These are phyloP conservation scores for Agrotis puta DNA, from an alignment of 2,888 invertebrate genomes.

Conservation along the genomic window DNA sequence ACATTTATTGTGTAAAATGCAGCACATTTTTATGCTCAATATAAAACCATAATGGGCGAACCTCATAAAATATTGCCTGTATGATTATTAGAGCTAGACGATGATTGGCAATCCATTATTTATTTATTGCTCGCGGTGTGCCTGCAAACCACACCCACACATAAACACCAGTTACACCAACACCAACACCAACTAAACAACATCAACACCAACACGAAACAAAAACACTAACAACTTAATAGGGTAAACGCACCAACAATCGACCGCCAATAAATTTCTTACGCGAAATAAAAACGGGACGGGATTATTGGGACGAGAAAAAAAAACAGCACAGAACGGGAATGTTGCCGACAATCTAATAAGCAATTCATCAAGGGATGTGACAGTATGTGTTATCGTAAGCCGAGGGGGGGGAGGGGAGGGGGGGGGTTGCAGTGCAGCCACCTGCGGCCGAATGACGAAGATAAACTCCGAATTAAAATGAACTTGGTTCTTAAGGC, in stretches of 20 bases:
- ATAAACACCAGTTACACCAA: conserved; percentile 21
- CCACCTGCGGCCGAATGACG: conserved; percentile 83
- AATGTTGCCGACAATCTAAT: conserved; percentile 84
- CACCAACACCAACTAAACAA: conserved; percentile 10
- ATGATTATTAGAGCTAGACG: conserved; percentile 49
- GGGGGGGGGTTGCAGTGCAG: conserved; percentile 67
- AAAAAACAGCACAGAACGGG: conserved; percentile 79
- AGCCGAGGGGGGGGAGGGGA: conserved; percentile 60
- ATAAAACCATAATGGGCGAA: conserved; percentile 35
- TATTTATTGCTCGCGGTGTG: conserved; percentile 46
- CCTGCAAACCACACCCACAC: conserved; percentile 37
- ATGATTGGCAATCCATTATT: conserved; percentile 61
- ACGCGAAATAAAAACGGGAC: conserved; percentile 71
- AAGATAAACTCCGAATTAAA: conserved; percentile 77
- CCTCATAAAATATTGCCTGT: conserved; percentile 46
- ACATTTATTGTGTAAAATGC: conserved; percentile 39
- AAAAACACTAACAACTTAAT: conserved; percentile 72
- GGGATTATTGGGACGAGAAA: conserved; percentile 78
- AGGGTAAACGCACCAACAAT: conserved; percentile 73
- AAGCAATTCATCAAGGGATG: conserved; percentile 88
- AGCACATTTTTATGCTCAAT: conserved; percentile 39
- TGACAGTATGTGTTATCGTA: conserved; percentile 86
- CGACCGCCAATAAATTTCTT: conserved; percentile 70
- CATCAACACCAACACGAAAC: conserved; percentile 34
- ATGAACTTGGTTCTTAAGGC: conserved; percentile 81